Base-by-base conservation (phyloP, 1,140 invertebrate species). In the Gonatopus flavifemur region DNA sequence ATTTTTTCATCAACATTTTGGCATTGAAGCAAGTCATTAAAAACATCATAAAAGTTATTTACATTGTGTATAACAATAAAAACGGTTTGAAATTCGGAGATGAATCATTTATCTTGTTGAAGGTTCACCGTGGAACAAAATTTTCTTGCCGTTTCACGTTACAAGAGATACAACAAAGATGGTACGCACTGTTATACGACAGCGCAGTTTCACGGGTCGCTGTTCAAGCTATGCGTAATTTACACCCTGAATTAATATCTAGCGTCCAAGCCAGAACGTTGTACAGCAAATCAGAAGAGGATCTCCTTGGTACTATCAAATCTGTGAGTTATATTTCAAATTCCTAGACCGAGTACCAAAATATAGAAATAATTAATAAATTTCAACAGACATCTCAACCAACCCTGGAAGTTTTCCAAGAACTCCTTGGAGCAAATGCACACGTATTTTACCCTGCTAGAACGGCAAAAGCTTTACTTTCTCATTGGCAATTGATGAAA, bases 111-210 rank as follows among this genome's bases (percentile, higher is more conserved):
- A 21, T 49, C 68, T 58, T 56, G 45, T 81, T 83, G 21, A 69
- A 93, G 63, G 94, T 98, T 6, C 91, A 97, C 70, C 80, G 90
- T 55, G 93, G 94, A 18, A 88, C 95, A 3, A 98, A 96, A 72
- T 98, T 99, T 80, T 96, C 95, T 0, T 96, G 94, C 69, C 87
- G 91, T 54, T 98, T 98, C 70, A 95, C 93, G 0, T 74, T 97
- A 10, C 88, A 91, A 71, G 95, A 99, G 73, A 85, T 98, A 20
- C 92, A 97, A 67, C 91, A 94, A 50, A 84, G 96, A 47, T 98
- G 96, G 96, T 96, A 96, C 80, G 90, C 93, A 8, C 69, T 99
- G 36, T 78, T 98, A 2, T 98, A 98, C 74, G 94, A 98, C 76
- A 87, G 91, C 33, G 84, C 88, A 32, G 86, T 93, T 28, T 93